Evolutionary conservation across 2,888 invertebrate species (phyloP), one percentile per base, ranked within the genome.

Genomic region (Sipha maydis): DNA sequence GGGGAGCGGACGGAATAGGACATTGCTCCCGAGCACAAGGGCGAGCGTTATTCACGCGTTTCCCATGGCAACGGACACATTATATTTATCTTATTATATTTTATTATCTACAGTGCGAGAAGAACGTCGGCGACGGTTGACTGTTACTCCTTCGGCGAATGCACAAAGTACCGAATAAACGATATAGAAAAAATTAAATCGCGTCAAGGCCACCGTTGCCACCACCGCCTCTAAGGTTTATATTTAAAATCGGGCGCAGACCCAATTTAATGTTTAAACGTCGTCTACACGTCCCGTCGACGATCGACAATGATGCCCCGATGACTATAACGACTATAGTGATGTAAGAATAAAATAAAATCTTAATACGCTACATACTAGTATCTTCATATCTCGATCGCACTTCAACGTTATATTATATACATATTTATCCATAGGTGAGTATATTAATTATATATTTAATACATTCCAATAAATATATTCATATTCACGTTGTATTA

Each of bases 1-100:
- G 80, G 56, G 31, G 28, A 34, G 77, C 31, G 76, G 54, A 71
- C 86, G 85, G 69, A 77, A 78, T 82, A 82, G 88, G 88, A 48
- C 88, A 76, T 76, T 88, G 88, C 88, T 82, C 88, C 75, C 82
- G 71, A 19, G 71, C 79, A 56, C 85, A 88, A 88, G 88, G 88
- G 88, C 88, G 82, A 69, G 28, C 71, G 78, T 38, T 25, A 48
- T n/a, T 21, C 48, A 48, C 76, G 85, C 34, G 85, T 85, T 17
- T 48, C 85, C 85, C 85, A 69, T 85, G 54, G 85, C 85, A 85
- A 85, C 85, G 71, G 28, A 25, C 19, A 61, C 25, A 61, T 61
- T 61, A 3, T 61, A 56, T 56, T 8, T 3, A 56, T 56, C 9
- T 3, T 21, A 61, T 61, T 28, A 28, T n/a, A 28, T 5, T n/a